These are phyloP conservation scores for Acanthosepion esculentum DNA, from an alignment of 2,888 invertebrate genomes.

Conservation along the genomic window DNA sequence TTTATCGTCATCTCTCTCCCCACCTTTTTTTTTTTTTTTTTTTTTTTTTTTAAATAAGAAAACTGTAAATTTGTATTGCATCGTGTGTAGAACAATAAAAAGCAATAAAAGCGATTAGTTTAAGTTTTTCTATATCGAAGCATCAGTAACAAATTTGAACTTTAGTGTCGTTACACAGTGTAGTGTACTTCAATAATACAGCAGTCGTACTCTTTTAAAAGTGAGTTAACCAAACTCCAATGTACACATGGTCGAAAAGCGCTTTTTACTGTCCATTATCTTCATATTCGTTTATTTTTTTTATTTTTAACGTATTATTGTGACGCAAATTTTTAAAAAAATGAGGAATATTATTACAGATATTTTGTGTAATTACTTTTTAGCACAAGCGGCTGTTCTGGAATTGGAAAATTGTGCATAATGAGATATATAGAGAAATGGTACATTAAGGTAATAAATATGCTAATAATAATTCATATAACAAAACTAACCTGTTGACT, in stretches of 20 bases:
- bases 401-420: background rate
- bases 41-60: background rate
- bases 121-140: background rate
- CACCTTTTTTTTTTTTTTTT: background rate
- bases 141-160: background rate
- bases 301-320: background rate
- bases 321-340: background rate
- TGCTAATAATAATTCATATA: background rate
- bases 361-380: background rate
- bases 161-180: background rate
- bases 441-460: background rate
- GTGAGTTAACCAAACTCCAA: background rate
- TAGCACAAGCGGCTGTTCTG: background rate
- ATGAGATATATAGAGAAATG: background rate
- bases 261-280: background rate
- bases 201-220: background rate
- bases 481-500: slow-evolving; percentile 33
- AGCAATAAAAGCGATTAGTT: background rate
- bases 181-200: background rate
- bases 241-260: background rate
- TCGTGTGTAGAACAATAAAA: background rate
- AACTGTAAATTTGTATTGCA: background rate
- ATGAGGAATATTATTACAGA: background rate
- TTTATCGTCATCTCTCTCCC: no score
- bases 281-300: background rate